phyloP scores from a whole-genome alignment of 2,888 invertebrate genomes.

The Synanthedon tipuliformis region DNA sequence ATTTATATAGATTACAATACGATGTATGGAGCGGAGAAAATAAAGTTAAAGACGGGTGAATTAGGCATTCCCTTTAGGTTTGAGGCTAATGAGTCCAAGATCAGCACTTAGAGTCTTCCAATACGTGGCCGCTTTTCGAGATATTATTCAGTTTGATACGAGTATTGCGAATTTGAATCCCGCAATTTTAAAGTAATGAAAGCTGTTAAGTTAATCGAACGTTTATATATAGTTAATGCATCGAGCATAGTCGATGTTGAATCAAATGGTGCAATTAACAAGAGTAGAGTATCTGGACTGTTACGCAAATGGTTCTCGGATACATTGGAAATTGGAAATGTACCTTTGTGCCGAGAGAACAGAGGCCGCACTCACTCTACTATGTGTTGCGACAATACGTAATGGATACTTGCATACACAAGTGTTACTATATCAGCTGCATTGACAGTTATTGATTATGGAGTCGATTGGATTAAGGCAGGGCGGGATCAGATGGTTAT shows the following conservation, averaged over 20 bases:
- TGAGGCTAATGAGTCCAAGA: no score
- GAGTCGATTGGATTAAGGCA: background rate
- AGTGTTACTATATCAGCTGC: background rate
- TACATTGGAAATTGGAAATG: conserved; percentile 22
- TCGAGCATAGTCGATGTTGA: conserved; percentile 9
- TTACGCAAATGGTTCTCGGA: conserved; percentile 23
- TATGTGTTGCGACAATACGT: background rate
- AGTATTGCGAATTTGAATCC: background rate
- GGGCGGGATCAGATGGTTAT: no score
- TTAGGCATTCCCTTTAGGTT: no score
- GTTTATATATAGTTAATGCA: conserved; percentile 7
- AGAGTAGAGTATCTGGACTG: conserved; percentile 17
- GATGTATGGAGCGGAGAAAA: no score
- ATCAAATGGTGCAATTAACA: conserved; percentile 26
- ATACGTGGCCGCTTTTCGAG: no score
- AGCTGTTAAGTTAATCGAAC: background rate
- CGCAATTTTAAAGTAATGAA: background rate
- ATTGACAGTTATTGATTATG: background rate
- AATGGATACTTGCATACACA: background rate
- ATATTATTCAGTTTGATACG: no score
- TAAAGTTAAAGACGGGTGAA: no score
- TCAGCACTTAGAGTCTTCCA: no score
- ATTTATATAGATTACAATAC: no score
- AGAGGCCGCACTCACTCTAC: background rate
- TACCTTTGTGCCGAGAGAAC: conserved; percentile 6